These are phyloP conservation scores for Atta texana DNA, from an alignment of 1,140 invertebrate genomes.

Conservation along the genomic window DNA sequence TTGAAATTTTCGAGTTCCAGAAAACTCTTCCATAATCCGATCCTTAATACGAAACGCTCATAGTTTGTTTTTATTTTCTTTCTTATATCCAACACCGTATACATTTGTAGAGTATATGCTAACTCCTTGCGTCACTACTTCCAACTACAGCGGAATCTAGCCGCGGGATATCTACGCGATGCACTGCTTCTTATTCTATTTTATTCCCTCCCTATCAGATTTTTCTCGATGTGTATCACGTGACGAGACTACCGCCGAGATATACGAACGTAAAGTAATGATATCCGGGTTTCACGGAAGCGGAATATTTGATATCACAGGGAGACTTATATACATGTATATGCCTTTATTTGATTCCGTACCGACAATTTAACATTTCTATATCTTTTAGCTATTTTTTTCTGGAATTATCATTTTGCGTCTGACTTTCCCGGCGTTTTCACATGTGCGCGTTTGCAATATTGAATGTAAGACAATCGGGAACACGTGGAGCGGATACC, in stretches of 20 bases:
- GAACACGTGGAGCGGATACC: neutral
- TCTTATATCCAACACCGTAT: constrained; percentile 3
- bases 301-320: constrained; percentile 36
- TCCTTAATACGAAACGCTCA: neutral
- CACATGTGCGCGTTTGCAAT: neutral
- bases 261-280: constrained; percentile 20
- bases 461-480: neutral
- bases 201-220: constrained; percentile 37
- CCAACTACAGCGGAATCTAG: neutral
- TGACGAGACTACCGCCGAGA: constrained; percentile 17
- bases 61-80: constrained; percentile 25
- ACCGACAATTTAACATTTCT: constrained; percentile 28
- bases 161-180: constrained; percentile 29
- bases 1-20: neutral
- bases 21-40: constrained; percentile 3
- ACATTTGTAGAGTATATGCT: constrained; percentile 4
- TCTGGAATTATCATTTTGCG: neutral
- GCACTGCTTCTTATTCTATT: constrained; percentile 44
- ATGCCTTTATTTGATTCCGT: neutral
- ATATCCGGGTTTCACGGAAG: neutral
- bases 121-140: constrained; percentile 18
- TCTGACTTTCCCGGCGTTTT: neutral
- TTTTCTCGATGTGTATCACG: constrained; percentile 27
- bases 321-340: neutral
- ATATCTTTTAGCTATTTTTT: constrained; percentile 3